A percentile compares a stretch with the other conserved stretches of the same genome.
These are phyloP conservation scores for Palythoa heliodiscus DNA, from an alignment of 92 coral and sea anemone species.

Conservation along the genomic window DNA sequence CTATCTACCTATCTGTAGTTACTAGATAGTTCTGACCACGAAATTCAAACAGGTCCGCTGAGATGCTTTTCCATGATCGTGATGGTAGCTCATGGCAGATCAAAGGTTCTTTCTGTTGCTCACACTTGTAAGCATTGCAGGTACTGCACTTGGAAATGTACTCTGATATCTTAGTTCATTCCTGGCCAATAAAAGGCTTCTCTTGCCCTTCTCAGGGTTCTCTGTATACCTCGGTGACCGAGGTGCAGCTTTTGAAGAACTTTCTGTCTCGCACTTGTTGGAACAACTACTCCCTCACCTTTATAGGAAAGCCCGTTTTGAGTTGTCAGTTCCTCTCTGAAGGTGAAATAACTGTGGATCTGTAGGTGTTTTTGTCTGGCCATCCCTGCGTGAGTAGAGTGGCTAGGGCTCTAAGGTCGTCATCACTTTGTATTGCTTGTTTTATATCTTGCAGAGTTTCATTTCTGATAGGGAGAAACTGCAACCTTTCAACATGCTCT, in stretches of 20 bases:
- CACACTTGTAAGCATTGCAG: too few relatives aligned
- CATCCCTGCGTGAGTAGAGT: not conserved
- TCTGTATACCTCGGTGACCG: constrained; percentile 48
- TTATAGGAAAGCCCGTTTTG: constrained; percentile 46
- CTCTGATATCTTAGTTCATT: too few relatives aligned
- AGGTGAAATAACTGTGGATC: constrained; percentile 16
- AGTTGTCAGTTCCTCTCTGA: constrained; percentile 35
- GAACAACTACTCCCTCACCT: constrained; percentile 51
- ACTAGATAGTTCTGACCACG: too few relatives aligned
- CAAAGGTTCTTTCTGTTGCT: too few relatives aligned
- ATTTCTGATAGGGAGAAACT: constrained; percentile 14
- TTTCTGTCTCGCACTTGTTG: constrained; percentile 26
- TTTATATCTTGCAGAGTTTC: constrained; percentile 13
- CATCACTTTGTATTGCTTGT: not conserved
- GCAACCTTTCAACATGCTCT: constrained; percentile 17
- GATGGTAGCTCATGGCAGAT: too few relatives aligned
- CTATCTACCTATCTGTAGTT: too few relatives aligned
- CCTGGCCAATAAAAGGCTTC: constrained; percentile 15
- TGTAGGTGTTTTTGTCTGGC: constrained; percentile 29
- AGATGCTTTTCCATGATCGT: too few relatives aligned
- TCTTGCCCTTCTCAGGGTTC: constrained; percentile 41
- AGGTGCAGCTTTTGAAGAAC: constrained; percentile 36
- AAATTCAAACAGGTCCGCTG: too few relatives aligned
- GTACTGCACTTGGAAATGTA: too few relatives aligned
- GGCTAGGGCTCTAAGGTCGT: not conserved